Evolutionary conservation across 2,113 vertebrate genomes (phyloP), one percentile per base, ranked within the genome.

Genomic region (Panthera leo): DNA sequence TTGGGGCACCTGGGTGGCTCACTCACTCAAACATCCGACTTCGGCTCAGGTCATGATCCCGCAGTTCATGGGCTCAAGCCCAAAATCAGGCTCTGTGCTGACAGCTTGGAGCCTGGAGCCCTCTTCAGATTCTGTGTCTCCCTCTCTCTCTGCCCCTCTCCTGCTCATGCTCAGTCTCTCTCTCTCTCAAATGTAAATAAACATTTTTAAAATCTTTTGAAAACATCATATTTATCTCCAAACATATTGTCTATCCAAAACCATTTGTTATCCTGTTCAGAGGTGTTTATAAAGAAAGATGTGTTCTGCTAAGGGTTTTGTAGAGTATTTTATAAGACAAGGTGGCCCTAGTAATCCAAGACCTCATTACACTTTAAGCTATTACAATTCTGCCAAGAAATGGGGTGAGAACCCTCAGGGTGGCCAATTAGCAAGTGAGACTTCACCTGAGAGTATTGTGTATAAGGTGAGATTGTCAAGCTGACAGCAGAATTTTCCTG

Each of bases 341-440:
- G 39, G 76, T 45, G 75, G 78, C 61, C 76, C 94, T 93, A 14
- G 82, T 80, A 97, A 79, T 92, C 67, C 67, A 92, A 94, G 90
- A 93, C 97, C 95, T 97, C 92, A 95, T 97, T 96, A 96, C 67
- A 92, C 87, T 97, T 94, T 34, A 75, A 93, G 78, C 55, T 55
- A 96, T 95, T 91, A 95, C 67, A 89, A 21, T 93, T 94, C 76
- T 95, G 76, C 85, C 71, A 92, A 94, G 92, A 97, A 98, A 65
- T 78, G 58, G 95, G 88, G 95, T 97, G 95, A 85, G 91, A 98
- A 97, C 61, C 58, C 82, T 96, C 53, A 8, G 84, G 19, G 67
- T 92, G n/a, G 39, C 87, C 53, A 8, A 91, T 96, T 89, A 97
- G 76, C 78, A 90, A 96, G 96, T 96, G 97, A 98, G 87, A 96